phyloP scores from a whole-genome alignment of 2,113 vertebrate genomes.

The Halichoeres trimaculatus region DNA sequence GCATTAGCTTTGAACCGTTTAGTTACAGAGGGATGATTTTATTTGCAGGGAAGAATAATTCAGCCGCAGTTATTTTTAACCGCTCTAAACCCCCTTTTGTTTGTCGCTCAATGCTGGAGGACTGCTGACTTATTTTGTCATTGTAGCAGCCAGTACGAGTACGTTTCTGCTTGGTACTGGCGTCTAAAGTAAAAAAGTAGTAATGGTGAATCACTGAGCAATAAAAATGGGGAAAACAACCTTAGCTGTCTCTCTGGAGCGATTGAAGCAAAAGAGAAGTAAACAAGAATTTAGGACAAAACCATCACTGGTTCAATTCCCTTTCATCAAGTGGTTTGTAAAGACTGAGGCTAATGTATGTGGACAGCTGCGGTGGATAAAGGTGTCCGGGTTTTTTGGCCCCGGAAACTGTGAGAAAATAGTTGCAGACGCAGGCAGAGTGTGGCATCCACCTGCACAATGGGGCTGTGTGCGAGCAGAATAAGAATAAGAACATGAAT shows the following conservation, averaged over 20 bases:
- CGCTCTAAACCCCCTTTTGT: neutral
- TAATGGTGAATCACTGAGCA: conserved; percentile 36
- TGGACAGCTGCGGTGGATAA: conserved; percentile 50
- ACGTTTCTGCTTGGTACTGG: conserved; percentile 42
- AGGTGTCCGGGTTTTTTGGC: conserved; percentile 42
- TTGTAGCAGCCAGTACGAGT: conserved; percentile 20
- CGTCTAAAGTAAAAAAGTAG: conserved; percentile 23
- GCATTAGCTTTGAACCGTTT: neutral
- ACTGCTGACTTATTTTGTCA: conserved; percentile 45
- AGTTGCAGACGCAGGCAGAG: conserved; percentile 52
- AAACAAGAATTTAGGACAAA: conserved; percentile 60
- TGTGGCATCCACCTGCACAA: conserved; percentile 51
- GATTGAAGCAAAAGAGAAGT: conserved; percentile 44
- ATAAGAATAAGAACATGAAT: conserved; percentile 68
- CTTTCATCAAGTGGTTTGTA: conserved; percentile 46
- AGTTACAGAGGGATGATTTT: conserved; percentile 2
- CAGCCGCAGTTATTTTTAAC: conserved; percentile 10
- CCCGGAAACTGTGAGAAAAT: conserved; percentile 53
- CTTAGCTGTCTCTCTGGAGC: conserved; percentile 44
- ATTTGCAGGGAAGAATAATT: conserved; percentile 7
- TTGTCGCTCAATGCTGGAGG: conserved; percentile 12
- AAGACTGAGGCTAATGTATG: conserved; percentile 51
- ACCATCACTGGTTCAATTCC: conserved; percentile 47
- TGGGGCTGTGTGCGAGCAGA: conserved; percentile 60
- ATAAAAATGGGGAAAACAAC: conserved; percentile 49